Percentiles rank a stretch among this genome's conserved stretches.
phyloP scores from a whole-genome alignment of 2,888 invertebrate genomes.

The Parapristionchus giblindavisi region DNA sequence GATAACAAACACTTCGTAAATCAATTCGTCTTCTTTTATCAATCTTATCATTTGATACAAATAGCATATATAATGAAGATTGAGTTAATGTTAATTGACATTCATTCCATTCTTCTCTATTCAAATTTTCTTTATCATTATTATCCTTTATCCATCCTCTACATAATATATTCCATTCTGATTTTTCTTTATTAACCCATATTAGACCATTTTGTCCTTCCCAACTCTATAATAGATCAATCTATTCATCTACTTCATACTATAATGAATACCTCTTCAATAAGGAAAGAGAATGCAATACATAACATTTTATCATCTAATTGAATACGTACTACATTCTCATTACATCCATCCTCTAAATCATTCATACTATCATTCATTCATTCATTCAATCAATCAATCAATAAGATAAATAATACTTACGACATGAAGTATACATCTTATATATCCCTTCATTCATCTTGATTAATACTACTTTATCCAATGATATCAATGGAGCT shows the following conservation, averaged over 20 bases:
- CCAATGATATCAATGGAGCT: not conserved
- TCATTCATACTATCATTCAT: not conserved
- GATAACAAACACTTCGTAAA: not conserved
- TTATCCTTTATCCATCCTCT: constrained; percentile 10
- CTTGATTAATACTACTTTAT: not conserved
- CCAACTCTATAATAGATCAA: constrained; percentile 20
- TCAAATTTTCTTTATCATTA: not conserved
- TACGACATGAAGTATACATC: constrained; percentile 3
- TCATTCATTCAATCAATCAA: not conserved
- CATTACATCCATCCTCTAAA: not conserved
- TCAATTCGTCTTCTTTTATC: not conserved
- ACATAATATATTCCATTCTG: constrained; percentile 13
- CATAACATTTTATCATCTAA: not conserved
- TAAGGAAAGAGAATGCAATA: constrained; percentile 25
- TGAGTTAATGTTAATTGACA: not conserved
- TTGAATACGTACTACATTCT: not conserved
- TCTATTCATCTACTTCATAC: not conserved
- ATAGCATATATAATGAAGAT: not conserved
- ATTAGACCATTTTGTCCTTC: not conserved
- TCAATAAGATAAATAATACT: not conserved
- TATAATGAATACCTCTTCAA: constrained; percentile 3
- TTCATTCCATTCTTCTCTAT: not conserved
- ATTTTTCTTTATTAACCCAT: not conserved
- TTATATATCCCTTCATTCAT: constrained; percentile 22
- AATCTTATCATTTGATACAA: not conserved